Base-by-base conservation (phyloP, 2,888 invertebrate genomes). In the Chrysolina oricalcia region DNA sequence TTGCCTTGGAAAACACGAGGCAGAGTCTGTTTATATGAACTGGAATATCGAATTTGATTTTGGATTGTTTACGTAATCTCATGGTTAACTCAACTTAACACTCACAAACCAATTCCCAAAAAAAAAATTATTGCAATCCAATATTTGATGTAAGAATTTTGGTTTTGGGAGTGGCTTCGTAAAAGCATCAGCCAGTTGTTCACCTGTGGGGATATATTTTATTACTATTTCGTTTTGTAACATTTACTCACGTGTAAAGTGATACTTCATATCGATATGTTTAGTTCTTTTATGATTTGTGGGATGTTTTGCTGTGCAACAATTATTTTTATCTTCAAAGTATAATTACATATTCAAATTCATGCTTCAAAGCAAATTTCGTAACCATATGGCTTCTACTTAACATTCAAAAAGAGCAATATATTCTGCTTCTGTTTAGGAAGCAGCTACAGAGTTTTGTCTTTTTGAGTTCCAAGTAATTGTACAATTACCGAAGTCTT, bases 111-210 rank as follows among this genome's bases (percentile, higher is more conserved):
- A n/a, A n/a, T n/a, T n/a, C n/a, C n/a, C n/a, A n/a, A n/a, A n/a
- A n/a, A n/a, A n/a, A n/a, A n/a, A n/a, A n/a, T n/a, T n/a, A n/a
- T n/a, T n/a, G n/a, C n/a, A n/a, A n/a, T n/a, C n/a, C n/a, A n/a
- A n/a, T n/a, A n/a, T n/a, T n/a, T n/a, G n/a, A n/a, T n/a, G n/a
- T n/a, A n/a, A n/a, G 48, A 63, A 63, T 27, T 63, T 63, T 23
- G 35, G 13, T n/a, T 9, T 35, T 13, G 63, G 23, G 10, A 56
- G 19, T 59, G 69, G 56, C 19, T 69, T 69, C 17, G 63, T 63
- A 15, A 70, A 23, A 11, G 21, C 21, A 90, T 88, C 81, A 90
- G 87, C 82, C 89, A 90, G 84, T 90, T 89, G 89, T 90, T 90
- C 88, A 70, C 41, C 72, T 75, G 72, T 75, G 21, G 75, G 40